phyloP scores from a whole-genome alignment of 2,113 vertebrate species.

The Litocranius walleri region DNA sequence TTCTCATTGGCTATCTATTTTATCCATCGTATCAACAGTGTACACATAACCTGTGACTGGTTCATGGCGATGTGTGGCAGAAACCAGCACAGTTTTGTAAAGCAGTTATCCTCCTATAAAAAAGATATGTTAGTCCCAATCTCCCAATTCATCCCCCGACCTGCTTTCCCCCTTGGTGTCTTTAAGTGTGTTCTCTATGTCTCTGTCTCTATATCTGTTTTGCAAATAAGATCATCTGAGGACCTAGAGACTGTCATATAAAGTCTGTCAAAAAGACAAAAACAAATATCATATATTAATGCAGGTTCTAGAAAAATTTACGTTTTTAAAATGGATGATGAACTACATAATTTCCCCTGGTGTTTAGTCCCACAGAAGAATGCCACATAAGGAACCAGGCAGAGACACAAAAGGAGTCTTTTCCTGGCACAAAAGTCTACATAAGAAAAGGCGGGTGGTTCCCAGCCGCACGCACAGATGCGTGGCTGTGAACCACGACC shows the following conservation, averaged over 20 bases:
- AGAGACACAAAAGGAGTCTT: not conserved
- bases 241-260: not conserved
- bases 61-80: not conserved
- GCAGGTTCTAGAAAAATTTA: not conserved
- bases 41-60: not conserved
- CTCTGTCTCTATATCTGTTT: not conserved
- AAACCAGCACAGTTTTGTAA: not conserved
- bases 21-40: not conserved
- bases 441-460: not conserved
- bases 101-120: not conserved
- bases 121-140: not conserved
- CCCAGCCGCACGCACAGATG: conserved; percentile 42
- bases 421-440: conserved; percentile 19
- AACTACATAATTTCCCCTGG: not conserved
- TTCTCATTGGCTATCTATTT: not conserved
- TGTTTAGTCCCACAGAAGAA: conserved; percentile 5
- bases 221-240: not conserved
- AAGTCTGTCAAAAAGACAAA: not conserved
- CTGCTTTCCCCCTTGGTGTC: not conserved
- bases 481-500: conserved; percentile 54
- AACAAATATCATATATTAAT: not conserved
- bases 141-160: not conserved
- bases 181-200: not conserved
- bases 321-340: not conserved
- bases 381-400: not conserved